These are phyloP conservation scores for Hoplias malabaricus DNA, from an alignment of 2,113 vertebrate species.

Conservation along the genomic window DNA sequence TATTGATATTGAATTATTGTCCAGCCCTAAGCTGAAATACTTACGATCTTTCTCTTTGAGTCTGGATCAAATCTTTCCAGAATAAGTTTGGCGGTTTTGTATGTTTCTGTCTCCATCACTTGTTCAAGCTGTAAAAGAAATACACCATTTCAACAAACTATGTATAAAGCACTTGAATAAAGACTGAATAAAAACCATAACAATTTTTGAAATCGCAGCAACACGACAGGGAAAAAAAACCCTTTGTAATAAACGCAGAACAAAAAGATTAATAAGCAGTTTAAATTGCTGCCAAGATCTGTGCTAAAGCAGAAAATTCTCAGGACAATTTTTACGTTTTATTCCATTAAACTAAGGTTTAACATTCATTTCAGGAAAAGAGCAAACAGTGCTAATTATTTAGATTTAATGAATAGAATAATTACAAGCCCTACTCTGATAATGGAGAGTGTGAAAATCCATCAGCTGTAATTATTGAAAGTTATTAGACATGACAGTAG, in stretches of 20 bases:
- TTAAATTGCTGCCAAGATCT: background rate
- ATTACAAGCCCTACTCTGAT: conserved; percentile 99
- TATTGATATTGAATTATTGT: too few relatives aligned
- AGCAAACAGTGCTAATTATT: conserved; percentile 94
- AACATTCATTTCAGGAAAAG: conserved; percentile 84
- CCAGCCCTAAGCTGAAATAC: too few relatives aligned
- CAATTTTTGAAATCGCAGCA: background rate
- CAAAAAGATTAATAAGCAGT: background rate
- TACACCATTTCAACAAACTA: background rate
- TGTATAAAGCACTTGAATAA: background rate
- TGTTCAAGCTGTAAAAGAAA: conserved; percentile 86
- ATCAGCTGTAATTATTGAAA: conserved; percentile 99
- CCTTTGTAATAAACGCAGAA: background rate
- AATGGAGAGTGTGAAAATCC: conserved; percentile 99
- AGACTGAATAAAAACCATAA: background rate
- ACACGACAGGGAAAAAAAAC: background rate
- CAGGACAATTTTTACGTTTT: background rate
- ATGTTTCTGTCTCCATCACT: conserved; percentile 98
- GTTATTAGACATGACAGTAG: conserved; percentile 99
- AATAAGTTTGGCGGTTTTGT: conserved; percentile 97
- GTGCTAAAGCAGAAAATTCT: background rate
- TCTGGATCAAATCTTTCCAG: conserved; percentile 97
- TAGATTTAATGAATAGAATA: conserved; percentile 99
- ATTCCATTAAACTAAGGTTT: conserved; percentile 69
- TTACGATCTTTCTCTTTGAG: conserved; percentile 86